phyloP scores from a whole-genome alignment of 2,113 vertebrate species.

The Nycticryphes semicollaris region DNA sequence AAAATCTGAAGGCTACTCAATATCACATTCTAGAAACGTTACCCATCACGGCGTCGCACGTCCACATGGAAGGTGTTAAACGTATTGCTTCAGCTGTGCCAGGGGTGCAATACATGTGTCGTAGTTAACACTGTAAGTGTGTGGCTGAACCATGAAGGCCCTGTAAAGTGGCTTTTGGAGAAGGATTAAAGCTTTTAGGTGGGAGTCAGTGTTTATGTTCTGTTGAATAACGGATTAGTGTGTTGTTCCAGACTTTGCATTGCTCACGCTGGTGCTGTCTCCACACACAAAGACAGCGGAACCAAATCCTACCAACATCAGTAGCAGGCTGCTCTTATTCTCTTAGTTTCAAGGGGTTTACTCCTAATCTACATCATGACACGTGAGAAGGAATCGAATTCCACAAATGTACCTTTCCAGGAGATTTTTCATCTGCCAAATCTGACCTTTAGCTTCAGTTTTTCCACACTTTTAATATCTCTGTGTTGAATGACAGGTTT shows the following conservation, averaged over 20 bases:
- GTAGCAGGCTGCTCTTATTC: neutral
- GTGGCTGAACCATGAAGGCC: neutral
- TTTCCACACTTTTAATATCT: conserved; percentile 10
- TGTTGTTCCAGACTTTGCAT: neutral
- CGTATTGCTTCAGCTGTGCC: neutral
- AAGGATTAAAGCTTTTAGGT: neutral
- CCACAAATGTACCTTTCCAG: neutral
- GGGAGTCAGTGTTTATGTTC: neutral
- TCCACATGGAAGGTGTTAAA: neutral
- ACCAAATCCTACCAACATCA: neutral
- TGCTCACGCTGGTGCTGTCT: neutral
- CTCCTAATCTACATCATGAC: neutral
- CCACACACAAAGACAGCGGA: neutral
- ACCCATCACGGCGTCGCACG: neutral
- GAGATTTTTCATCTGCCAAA: neutral
- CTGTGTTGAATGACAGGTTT: conserved; percentile 16
- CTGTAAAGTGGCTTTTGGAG: neutral
- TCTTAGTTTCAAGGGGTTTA: neutral
- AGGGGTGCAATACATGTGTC: neutral
- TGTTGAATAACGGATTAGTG: neutral
- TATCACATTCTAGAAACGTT: neutral
- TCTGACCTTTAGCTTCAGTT: conserved; percentile 33
- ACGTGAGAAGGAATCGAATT: neutral
- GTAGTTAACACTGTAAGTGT: neutral
- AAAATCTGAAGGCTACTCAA: neutral